A percentile compares a stretch with the other conserved stretches of the same genome.
These are phyloP conservation scores for Epinotia bilunana DNA, from an alignment of 2,888 invertebrate genomes.

Conservation along the genomic window DNA sequence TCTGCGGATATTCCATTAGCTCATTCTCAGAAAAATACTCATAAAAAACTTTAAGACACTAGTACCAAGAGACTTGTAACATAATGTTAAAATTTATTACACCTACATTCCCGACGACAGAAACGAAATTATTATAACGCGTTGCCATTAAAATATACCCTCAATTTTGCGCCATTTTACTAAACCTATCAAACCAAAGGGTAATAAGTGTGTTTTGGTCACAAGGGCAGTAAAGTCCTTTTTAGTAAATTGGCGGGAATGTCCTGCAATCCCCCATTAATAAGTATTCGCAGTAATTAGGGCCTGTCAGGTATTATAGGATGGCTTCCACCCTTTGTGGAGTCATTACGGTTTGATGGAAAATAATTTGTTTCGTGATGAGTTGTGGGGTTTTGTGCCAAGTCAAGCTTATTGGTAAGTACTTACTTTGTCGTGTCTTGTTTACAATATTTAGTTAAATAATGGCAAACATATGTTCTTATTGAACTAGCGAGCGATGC, in stretches of 20 bases:
- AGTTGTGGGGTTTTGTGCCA: slow-evolving; percentile 1
- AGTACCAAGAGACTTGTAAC: background rate
- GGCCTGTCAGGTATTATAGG: slow-evolving; percentile 32
- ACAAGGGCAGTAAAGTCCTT: background rate
- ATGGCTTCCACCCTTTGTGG: slow-evolving; percentile 30
- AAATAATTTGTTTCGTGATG: slow-evolving; percentile 31
- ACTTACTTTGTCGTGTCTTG: background rate
- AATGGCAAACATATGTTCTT: too few relatives aligned
- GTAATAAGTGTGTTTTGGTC: background rate
- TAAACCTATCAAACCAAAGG: background rate
- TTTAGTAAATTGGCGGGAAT: background rate
- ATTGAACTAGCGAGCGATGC: too few relatives aligned
- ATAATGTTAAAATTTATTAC: background rate
- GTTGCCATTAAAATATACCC: slow-evolving; percentile 25
- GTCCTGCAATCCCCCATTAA: slow-evolving; percentile 33
- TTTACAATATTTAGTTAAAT: background rate
- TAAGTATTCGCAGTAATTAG: slow-evolving; percentile 34
- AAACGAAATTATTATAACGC: slow-evolving; percentile 14
- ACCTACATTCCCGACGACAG: background rate
- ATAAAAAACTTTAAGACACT: background rate
- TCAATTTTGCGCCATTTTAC: slow-evolving; percentile 30
- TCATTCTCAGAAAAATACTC: background rate
- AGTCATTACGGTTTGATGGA: slow-evolving; percentile 26
- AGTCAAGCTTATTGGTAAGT: background rate
- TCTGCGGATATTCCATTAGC: background rate